Evolutionary conservation across 1,140 invertebrate species (phyloP), one percentile per base, ranked within the genome.

Genomic region (Drosophila baimaii): DNA sequence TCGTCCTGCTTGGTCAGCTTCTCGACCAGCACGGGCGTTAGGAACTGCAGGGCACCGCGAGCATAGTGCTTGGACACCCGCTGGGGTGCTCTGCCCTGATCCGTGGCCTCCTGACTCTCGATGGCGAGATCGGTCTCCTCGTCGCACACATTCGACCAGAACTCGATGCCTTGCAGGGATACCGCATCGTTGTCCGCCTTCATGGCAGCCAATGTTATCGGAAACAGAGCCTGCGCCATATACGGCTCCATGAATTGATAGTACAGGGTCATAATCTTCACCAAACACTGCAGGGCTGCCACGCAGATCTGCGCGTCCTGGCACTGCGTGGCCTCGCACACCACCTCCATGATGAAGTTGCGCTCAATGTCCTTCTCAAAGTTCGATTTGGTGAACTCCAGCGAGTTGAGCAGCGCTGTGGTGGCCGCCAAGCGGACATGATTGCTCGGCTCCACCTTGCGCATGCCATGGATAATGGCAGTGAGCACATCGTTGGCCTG

Each of bases 101-200:
- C 98, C 31, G 94, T 93, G 31, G 98, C 98, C 93, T 99, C 99
- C 41, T 96, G 96, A 74, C 97, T 96, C 93, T 99, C 98, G 91
- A 99, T 98, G 5, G 97, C 95, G 72, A 99, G 93, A 93, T 99
- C 98, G 27, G 99, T 97, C 94, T 99, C 99, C 93, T 99, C 99
- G 93, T 99, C 99, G 90, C 98, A 99, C 0, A 99, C 98, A 91
- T 99, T 99, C 0, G 98, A 99, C 99, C 99, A 99, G 93, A 99
- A 99, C 93, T 99, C 99, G 93, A 99, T 99, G 76, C 99, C 99
- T 93, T 99, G 99, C 41, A 99, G 93, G 27, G 98, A 96, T 46
- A 99, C 96, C 79, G 99, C 98, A 93, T 99, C 98, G 63, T 96
- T 95, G 44, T 98, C 97, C 39, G 97, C 98, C 93, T 98, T 99